These are phyloP conservation scores for Drosophila testacea DNA, from an alignment of 2,888 invertebrate genomes.

Conservation along the genomic window DNA sequence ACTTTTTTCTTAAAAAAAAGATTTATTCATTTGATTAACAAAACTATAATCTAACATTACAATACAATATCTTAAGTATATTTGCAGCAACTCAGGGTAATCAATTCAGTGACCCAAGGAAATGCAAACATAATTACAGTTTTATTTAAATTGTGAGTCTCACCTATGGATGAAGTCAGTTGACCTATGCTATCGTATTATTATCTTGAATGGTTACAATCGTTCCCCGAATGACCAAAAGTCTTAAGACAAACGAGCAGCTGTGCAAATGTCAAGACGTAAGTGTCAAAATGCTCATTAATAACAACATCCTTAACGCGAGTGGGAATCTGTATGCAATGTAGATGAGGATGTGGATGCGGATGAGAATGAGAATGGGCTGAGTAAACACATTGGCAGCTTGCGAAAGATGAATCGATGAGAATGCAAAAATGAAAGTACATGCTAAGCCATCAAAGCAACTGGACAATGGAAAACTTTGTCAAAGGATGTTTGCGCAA, in stretches of 20 bases:
- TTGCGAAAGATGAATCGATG: conserved; percentile 80
- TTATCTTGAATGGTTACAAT: conserved; percentile 30
- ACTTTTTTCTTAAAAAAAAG: background rate
- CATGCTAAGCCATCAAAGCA: conserved; percentile 63
- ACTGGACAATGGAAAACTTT: conserved; percentile 82
- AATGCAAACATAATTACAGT: conserved; percentile 66
- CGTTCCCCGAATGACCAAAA: conserved; percentile 50
- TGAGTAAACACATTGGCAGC: conserved; percentile 73
- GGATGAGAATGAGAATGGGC: conserved; percentile 25
- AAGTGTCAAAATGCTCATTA: conserved; percentile 84
- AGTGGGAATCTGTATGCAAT: conserved; percentile 51
- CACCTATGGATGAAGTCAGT: conserved; percentile 33
- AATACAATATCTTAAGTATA: conserved; percentile 13
- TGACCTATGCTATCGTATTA: conserved; percentile 62
- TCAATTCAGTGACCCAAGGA: conserved; percentile 26
- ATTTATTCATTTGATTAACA: background rate
- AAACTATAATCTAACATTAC: background rate
- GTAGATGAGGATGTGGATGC: conserved; percentile 39
- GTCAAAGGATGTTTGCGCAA: conserved; percentile 81
- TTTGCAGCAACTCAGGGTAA: background rate
- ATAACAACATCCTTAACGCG: conserved; percentile 77
- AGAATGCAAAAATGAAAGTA: conserved; percentile 82
- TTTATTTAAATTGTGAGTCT: conserved; percentile 67
- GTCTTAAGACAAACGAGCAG: conserved; percentile 73
- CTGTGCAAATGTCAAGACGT: conserved; percentile 82